Evolutionary conservation across 2,113 vertebrate genomes (phyloP).

Genomic region (Oplegnathus fasciatus): DNA sequence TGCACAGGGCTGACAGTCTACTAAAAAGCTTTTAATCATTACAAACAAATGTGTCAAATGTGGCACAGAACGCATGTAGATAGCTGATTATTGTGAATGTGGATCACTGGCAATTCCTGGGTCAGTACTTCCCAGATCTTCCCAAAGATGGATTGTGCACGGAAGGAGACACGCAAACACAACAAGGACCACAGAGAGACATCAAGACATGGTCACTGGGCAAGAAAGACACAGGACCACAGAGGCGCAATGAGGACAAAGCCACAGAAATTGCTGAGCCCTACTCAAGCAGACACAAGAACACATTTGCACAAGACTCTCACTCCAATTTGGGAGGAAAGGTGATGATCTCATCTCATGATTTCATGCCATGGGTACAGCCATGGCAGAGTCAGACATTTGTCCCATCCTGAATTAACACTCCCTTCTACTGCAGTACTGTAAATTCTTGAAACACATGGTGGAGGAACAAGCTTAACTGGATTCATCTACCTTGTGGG

Average conservation of each 20-base stretch:
- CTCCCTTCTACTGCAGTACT: background rate
- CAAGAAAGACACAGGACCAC: constrained; percentile 11
- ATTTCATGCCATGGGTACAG: background rate
- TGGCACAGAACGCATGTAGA: background rate
- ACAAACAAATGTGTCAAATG: constrained; percentile 9
- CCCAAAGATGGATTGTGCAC: background rate
- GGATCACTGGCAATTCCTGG: background rate
- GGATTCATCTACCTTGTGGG: background rate
- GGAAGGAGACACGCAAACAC: background rate
- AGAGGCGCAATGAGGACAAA: constrained; percentile 4
- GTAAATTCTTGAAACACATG: background rate
- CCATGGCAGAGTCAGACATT: background rate
- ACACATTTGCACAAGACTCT: background rate
- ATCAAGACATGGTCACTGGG: constrained; percentile 9
- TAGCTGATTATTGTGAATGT: constrained; percentile 2
- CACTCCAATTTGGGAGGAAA: background rate
- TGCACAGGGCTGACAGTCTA: background rate
- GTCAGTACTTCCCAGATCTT: constrained; percentile 15
- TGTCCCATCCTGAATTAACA: background rate
- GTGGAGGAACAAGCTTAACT: background rate
- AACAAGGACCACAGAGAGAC: background rate
- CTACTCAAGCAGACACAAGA: background rate
- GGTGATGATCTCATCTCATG: background rate
- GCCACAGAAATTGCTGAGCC: background rate
- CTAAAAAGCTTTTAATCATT: background rate